These are phyloP conservation scores for Biston stratarius DNA, from an alignment of 2,888 invertebrate genomes.

Conservation along the genomic window DNA sequence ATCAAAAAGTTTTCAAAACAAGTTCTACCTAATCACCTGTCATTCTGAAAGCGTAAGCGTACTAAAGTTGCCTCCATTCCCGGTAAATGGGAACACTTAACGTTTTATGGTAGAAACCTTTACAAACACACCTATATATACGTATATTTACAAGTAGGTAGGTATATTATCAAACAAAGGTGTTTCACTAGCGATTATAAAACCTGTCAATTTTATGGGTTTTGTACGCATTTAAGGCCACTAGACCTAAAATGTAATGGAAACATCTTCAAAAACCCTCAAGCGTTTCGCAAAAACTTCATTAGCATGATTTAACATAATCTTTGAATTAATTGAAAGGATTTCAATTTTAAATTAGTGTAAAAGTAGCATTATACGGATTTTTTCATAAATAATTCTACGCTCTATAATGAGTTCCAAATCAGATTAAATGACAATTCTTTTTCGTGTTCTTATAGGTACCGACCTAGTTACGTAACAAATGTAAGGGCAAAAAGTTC, in stretches of 20 bases:
- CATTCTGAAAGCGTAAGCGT: slow-evolving; percentile 15
- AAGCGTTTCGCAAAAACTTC: slow-evolving; percentile 64
- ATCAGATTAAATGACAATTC: background rate
- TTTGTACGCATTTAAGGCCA: background rate
- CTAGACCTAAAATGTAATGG: slow-evolving; percentile 40
- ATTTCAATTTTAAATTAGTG: slow-evolving; percentile 80
- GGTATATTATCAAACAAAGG: slow-evolving; percentile 10
- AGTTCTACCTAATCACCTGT: slow-evolving; percentile 3
- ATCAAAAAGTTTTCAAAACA: slow-evolving; percentile 8
- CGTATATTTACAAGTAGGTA: too few relatives aligned
- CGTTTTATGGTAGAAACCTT: slow-evolving; percentile 11
- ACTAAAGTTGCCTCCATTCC: slow-evolving; percentile 14
- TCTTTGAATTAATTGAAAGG: slow-evolving; percentile 76
- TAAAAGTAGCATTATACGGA: slow-evolving; percentile 63
- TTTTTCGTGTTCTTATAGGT: background rate
- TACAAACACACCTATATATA: background rate
- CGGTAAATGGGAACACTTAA: slow-evolving; percentile 16
- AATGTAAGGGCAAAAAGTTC: too few relatives aligned
- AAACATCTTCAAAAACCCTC: slow-evolving; percentile 29
- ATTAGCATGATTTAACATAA: slow-evolving; percentile 81
- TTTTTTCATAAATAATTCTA: slow-evolving; percentile 53
- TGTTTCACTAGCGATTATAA: slow-evolving; percentile 2
- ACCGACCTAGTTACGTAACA: too few relatives aligned
- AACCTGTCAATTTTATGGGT: slow-evolving; percentile 5
- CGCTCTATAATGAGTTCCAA: slow-evolving; percentile 27